These are phyloP conservation scores for Silvanus unidentatus DNA, from an alignment of 2,888 invertebrate genomes.

Conservation along the genomic window DNA sequence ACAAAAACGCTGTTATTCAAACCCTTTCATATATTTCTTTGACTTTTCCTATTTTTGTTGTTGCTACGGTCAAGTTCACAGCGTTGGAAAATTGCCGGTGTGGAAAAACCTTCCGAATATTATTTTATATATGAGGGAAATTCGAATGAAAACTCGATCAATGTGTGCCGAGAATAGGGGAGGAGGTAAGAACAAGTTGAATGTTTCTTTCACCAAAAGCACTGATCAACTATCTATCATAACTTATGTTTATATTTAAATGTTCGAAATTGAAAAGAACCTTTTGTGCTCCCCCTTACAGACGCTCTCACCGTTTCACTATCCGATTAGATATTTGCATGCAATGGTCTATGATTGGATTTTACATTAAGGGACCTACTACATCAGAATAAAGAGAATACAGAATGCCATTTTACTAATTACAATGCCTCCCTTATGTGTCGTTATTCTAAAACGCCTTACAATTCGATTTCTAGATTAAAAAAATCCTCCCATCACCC, in stretches of 20 bases:
- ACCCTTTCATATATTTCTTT: no score
- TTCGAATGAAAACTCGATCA: no score
- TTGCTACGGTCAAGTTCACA: conserved; percentile 1
- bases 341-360: conserved; percentile 29
- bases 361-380: conserved; percentile 28
- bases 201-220: no score
- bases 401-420: conserved; percentile 36
- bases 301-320: background rate
- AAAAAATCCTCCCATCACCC: conserved; percentile 23
- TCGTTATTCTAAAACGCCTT: conserved; percentile 30
- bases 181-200: no score
- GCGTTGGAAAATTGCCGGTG: background rate
- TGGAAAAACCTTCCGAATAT: no score
- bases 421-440: conserved; percentile 35
- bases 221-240: no score
- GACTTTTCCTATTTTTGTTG: background rate
- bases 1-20: no score
- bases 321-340: conserved; percentile 17
- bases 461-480: conserved; percentile 33
- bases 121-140: no score
- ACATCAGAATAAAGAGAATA: conserved; percentile 27
- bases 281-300: background rate
- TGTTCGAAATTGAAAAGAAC: no score
- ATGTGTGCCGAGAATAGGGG: no score
- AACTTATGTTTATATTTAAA: no score